phyloP scores from a whole-genome alignment of 2,113 vertebrate species.

The Tor tambroides region DNA sequence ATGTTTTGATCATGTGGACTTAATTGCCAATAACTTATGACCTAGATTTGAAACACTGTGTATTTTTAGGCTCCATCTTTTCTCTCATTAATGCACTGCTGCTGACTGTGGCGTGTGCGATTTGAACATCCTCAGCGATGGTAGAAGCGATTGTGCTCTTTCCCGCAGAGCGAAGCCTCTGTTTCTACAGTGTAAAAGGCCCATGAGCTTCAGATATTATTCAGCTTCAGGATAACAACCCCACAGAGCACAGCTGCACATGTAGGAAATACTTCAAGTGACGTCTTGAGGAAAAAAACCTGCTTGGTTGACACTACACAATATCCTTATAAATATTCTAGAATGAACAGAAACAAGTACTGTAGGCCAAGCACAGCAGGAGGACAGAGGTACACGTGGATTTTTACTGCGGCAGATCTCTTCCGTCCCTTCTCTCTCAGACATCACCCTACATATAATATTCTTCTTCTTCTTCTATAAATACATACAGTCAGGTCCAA shows the following conservation, averaged over 20 bases:
- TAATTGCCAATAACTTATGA: conserved; percentile 28
- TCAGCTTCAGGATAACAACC: conserved; percentile 33
- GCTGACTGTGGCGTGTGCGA: neutral
- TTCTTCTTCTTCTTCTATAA: neutral
- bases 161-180: neutral
- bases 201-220: conserved; percentile 31
- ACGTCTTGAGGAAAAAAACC: conserved; percentile 14
- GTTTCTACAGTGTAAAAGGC: conserved; percentile 24
- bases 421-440: neutral
- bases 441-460: neutral
- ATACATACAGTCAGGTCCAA: neutral
- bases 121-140: conserved; percentile 13
- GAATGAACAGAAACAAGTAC: conserved; percentile 29
- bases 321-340: conserved; percentile 50
- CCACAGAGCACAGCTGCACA: conserved; percentile 24
- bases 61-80: conserved; percentile 32
- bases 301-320: conserved; percentile 16
- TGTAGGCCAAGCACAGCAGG: neutral
- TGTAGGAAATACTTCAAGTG: conserved; percentile 39
- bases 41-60: conserved; percentile 25
- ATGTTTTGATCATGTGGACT: conserved; percentile 23
- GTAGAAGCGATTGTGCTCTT: conserved; percentile 21
- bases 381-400: neutral
- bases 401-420: conserved; percentile 8
- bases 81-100: conserved; percentile 34